Evolutionary conservation across 2,888 invertebrate genomes (phyloP), one percentile per base, ranked within the genome.

Genomic region (Dynastes tityus): DNA sequence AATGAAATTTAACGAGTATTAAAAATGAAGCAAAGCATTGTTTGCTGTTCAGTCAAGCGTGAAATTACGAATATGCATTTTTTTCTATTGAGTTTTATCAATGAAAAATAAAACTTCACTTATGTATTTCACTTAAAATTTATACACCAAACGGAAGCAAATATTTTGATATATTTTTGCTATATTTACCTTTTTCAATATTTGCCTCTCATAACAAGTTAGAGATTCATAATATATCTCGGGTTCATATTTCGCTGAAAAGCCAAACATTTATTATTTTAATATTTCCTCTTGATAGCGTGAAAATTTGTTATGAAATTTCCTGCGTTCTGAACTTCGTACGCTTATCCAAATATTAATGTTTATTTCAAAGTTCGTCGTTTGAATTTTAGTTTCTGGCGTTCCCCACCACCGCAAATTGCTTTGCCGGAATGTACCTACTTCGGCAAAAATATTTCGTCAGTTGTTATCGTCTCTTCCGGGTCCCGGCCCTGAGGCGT

Each of bases 381-480:
- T 45, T 16, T 45, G 65, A 45, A 22, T 67, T 67, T 67, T 40
- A 67, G 40, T 63, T 63, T 11, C 13, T n/a, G 32, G 11, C 22
- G 63, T 63, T 32, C 63, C 32, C 13, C 8, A 27, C 22, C 16
- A 9, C 55, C 63, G 29, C 63, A 63, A 67, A 67, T 67, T 67
- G 40, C 65, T 45, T 45, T n/a, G 5, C 29, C 32, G 51, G 68
- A 51, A 68, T 68, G 55, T 58, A 58, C 55, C 22, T 16, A 9
- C 51, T 68, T 27, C 49, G 49, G 40, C 68, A 61, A 61, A 61
- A 61, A 27, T 61, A 74, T 61, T 74, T 63, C 49, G 45, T 45
- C 22, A 45, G 58, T 61, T 74, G 61, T 74, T 74, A 74, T 74
- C 73, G 73, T 45, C 40, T 61, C 22, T 55, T 40, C 73, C 45